A percentile compares a stretch with the other conserved stretches of the same genome.
Evolutionary conservation across 2,113 vertebrate species (phyloP).

Genomic region (Sorex fumeus): DNA sequence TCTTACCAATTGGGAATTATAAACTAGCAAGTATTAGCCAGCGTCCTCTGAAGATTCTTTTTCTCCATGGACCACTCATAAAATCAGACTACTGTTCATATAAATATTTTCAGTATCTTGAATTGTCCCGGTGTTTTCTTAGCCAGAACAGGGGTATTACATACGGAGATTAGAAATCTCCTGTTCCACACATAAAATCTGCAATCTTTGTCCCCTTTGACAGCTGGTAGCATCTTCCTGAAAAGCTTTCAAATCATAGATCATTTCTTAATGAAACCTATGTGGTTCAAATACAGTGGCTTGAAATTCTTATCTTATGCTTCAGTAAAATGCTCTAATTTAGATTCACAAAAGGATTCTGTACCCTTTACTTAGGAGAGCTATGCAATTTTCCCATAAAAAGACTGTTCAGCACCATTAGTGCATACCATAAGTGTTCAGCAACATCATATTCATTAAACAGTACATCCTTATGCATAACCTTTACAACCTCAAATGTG

Average conservation of each 20-base stretch:
- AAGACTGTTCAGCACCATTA: conserved; percentile 87
- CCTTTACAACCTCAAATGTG: conserved; percentile 73
- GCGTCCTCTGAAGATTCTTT: background rate
- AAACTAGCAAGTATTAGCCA: background rate
- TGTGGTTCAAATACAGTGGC: conserved; percentile 67
- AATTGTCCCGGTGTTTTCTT: conserved; percentile 15
- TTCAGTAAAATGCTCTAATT: conserved; percentile 74
- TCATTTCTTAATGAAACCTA: conserved; percentile 79
- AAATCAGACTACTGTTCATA: conserved; percentile 29
- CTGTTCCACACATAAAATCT: conserved; percentile 43
- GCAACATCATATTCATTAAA: conserved; percentile 87
- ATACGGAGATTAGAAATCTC: conserved; percentile 60
- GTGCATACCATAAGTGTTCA: conserved; percentile 87
- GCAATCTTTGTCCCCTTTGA: conserved; percentile 78
- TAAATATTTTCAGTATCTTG: conserved; percentile 66
- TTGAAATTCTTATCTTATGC: conserved; percentile 81
- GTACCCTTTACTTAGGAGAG: conserved; percentile 86
- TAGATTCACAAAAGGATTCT: conserved; percentile 87
- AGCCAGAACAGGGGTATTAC: conserved; percentile 31
- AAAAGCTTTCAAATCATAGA: conserved; percentile 84
- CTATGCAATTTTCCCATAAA: conserved; percentile 88
- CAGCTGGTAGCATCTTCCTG: conserved; percentile 81
- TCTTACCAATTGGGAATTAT: conserved; percentile 18
- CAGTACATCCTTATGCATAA: conserved; percentile 76
- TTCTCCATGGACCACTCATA: conserved; percentile 28